Percentiles rank a stretch among this genome's conserved stretches.
phyloP scores from a whole-genome alignment of 2,797 vertebrate genomes.

The Sebastes miniatus region DNA sequence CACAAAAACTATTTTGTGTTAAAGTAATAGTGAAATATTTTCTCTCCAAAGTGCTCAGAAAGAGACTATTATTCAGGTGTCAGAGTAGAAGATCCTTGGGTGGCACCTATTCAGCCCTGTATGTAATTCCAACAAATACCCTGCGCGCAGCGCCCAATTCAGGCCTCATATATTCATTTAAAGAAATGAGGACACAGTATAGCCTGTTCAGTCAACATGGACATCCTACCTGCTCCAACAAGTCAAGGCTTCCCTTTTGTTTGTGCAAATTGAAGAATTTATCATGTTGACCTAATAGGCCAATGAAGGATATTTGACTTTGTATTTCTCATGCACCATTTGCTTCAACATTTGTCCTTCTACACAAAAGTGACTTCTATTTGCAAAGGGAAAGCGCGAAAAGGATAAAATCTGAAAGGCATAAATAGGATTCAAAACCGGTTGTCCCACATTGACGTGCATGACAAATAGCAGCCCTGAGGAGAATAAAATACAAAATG shows the following conservation, averaged over 20 bases:
- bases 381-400: conserved; percentile 2
- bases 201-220: conserved; percentile 30
- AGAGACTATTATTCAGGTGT: conserved; percentile 59
- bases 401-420: not conserved
- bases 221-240: conserved; percentile 28
- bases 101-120: conserved; percentile 45
- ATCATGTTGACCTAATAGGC: conserved; percentile 37
- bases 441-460: not conserved
- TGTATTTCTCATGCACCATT: conserved; percentile 33
- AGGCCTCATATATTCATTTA: conserved; percentile 34
- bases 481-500: conserved; percentile 14
- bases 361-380: conserved; percentile 4
- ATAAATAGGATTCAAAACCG: conserved; percentile 9
- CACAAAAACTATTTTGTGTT: conserved; percentile 45
- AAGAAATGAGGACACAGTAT: conserved; percentile 29
- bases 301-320: conserved; percentile 13
- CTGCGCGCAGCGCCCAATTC: conserved; percentile 38
- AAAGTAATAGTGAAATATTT: conserved; percentile 61
- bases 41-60: conserved; percentile 43
- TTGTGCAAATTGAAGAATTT: conserved; percentile 59
- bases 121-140: conserved; percentile 49
- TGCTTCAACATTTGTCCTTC: conserved; percentile 42
- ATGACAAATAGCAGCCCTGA: not conserved
- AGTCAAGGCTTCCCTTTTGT: conserved; percentile 71
- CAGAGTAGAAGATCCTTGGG: conserved; percentile 61